A percentile compares a stretch with the other conserved stretches of the same genome.
Evolutionary conservation across 2,888 invertebrate species (phyloP).

Genomic region (Lamproptera curius): DNA sequence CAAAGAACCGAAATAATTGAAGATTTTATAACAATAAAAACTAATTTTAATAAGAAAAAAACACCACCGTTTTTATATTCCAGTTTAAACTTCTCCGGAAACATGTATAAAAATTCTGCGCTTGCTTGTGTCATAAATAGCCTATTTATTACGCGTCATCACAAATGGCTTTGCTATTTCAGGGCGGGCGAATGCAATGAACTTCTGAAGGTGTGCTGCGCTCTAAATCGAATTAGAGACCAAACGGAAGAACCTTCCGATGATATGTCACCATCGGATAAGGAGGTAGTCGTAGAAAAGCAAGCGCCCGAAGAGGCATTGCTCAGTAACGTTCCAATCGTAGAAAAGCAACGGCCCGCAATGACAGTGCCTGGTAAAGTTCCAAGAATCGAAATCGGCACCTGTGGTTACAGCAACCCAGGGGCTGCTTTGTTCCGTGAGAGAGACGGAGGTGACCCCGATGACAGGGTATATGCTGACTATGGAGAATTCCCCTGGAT

Average conservation of each 20-base stretch:
- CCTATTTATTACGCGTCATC: background rate
- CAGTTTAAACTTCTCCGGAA: too few relatives aligned
- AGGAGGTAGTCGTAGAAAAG: background rate
- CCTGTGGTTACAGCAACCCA: slow-evolving; percentile 83
- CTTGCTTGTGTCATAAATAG: too few relatives aligned
- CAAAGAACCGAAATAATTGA: too few relatives aligned
- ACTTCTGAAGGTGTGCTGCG: background rate
- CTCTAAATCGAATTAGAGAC: background rate
- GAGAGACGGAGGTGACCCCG: slow-evolving; percentile 51
- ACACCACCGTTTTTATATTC: too few relatives aligned
- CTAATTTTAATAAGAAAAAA: too few relatives aligned
- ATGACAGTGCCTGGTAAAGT: too few relatives aligned
- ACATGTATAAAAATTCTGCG: too few relatives aligned
- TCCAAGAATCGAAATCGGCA: slow-evolving; percentile 1
- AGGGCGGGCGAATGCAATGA: background rate
- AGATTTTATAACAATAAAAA: too few relatives aligned
- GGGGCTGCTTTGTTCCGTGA: slow-evolving; percentile 80
- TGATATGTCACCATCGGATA: too few relatives aligned
- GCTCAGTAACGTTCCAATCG: too few relatives aligned
- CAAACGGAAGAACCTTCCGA: background rate
- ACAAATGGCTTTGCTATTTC: background rate
- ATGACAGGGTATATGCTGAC: slow-evolving; percentile 77
- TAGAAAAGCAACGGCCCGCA: too few relatives aligned
- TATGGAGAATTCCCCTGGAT: slow-evolving; percentile 92
- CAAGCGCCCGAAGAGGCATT: too few relatives aligned